Conservation (phyloP, 2,888 invertebrate genomes). For the Lumbricus terrestris region DNA sequence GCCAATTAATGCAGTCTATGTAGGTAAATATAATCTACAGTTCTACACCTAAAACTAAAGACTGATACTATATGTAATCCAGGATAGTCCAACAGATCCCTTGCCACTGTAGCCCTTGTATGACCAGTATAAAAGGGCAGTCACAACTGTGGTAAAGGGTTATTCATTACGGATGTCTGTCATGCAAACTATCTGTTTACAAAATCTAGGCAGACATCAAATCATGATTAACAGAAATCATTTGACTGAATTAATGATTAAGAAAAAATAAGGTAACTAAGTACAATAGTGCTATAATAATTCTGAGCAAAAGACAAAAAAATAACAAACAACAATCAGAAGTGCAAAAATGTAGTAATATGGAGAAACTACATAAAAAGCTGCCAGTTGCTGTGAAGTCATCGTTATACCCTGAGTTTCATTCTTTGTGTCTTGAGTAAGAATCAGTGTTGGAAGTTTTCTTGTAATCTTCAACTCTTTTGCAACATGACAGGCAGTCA, state of each 20-base stretch:
- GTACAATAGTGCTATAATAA: not conserved
- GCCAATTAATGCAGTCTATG: not conserved
- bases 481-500: conserved; percentile 98
- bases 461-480: conserved; percentile 82
- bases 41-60: not conserved
- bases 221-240: not conserved
- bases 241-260: not conserved
- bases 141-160: not conserved
- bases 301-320: not conserved
- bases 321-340: not conserved
- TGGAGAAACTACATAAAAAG: not conserved
- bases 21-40: not conserved
- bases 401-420: conserved; percentile 41
- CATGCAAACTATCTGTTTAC: conserved; percentile 3
- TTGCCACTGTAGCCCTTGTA: too few relatives aligned
- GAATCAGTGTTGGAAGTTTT: conserved; percentile 58
- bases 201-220: not conserved
- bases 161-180: too few relatives aligned
- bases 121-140: not conserved
- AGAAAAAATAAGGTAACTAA: not conserved
- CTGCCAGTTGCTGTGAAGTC: not conserved
- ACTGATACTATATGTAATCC: not conserved
- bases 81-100: not conserved
- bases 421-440: conserved; percentile 46
- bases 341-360: not conserved